Evolutionary conservation across 2,797 vertebrate genomes (phyloP).

Genomic region (Aplochiton taeniatus): DNA sequence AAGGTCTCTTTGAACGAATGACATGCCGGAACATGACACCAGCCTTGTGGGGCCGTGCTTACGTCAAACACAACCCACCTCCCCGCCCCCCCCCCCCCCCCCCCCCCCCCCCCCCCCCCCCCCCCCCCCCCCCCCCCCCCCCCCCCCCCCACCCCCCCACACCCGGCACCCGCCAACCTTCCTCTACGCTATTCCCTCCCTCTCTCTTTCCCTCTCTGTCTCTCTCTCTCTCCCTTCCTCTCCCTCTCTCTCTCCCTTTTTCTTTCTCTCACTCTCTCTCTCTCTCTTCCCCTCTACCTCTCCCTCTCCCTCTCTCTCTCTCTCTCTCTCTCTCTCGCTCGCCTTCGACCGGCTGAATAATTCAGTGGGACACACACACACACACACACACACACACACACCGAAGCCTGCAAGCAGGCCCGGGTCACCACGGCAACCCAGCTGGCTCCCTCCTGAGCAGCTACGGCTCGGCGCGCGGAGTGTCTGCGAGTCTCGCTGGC

Average conservation of each 20-base stretch:
- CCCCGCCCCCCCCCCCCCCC: conserved; percentile 30
- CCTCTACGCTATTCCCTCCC: too few species aligned
- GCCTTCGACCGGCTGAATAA: conserved; percentile 79
- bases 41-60: conserved; percentile 39
- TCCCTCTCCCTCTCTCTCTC: conserved; percentile 30
- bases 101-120: not conserved
- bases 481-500: conserved; percentile 42
- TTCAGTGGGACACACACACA: conserved; percentile 72
- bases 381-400: conserved; percentile 62
- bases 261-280: not conserved
- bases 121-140: conserved; percentile 21
- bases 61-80: conserved; percentile 42
- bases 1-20: conserved; percentile 33
- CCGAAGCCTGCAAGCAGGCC: conserved; percentile 68
- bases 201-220: conserved; percentile 27
- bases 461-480: conserved; percentile 47
- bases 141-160: too few species aligned
- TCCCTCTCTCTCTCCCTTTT: too few species aligned
- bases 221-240: too few species aligned
- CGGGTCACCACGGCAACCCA: conserved; percentile 83
- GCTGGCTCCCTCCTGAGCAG: conserved; percentile 60
- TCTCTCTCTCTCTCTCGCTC: conserved; percentile 32
- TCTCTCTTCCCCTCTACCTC: not conserved
- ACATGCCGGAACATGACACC: conserved; percentile 50
- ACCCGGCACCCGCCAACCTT: too few species aligned